Evolutionary conservation across 2,888 invertebrate species (phyloP).

Genomic region (Epiblema foenella): DNA sequence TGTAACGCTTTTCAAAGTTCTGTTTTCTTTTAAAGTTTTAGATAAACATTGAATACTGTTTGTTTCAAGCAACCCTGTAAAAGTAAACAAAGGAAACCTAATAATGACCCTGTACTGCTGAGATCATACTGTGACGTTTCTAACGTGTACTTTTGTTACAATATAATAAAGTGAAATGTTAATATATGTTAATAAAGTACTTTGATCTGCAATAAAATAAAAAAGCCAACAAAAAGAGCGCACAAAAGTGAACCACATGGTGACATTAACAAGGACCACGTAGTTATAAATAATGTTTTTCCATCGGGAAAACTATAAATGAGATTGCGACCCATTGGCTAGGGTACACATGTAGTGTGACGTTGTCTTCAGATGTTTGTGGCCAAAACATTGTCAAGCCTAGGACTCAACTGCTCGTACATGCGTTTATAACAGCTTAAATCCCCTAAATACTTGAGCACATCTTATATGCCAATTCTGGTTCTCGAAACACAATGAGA

Average conservation of each 20-base stretch:
- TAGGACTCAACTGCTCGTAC: not conserved
- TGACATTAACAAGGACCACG: slow-evolving; percentile 10
- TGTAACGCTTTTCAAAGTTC: slow-evolving; percentile 1
- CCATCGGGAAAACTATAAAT: no score
- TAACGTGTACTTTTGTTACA: not conserved
- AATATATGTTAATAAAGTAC: no score
- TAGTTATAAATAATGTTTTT: no score
- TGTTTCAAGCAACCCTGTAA: not conserved
- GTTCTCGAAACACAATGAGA: slow-evolving; percentile 1
- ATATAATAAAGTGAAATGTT: not conserved
- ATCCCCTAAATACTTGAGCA: slow-evolving; percentile 12
- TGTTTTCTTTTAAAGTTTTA: not conserved
- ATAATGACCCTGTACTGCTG: not conserved
- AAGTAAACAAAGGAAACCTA: not conserved
- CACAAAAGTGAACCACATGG: slow-evolving; percentile 18
- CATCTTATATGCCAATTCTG: slow-evolving; percentile 12
- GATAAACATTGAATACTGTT: not conserved
- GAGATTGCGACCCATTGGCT: no score
- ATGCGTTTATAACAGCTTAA: slow-evolving; percentile 17
- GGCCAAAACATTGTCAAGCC: not conserved
- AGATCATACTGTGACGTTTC: slow-evolving; percentile 2
- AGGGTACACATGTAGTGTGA: no score
- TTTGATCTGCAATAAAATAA: slow-evolving; percentile 23
- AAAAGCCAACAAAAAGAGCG: slow-evolving; percentile 20
- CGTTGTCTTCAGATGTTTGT: no score